Evolutionary conservation across 2,797 vertebrate species (phyloP).

Genomic region (Aulostomus chinensis): DNA sequence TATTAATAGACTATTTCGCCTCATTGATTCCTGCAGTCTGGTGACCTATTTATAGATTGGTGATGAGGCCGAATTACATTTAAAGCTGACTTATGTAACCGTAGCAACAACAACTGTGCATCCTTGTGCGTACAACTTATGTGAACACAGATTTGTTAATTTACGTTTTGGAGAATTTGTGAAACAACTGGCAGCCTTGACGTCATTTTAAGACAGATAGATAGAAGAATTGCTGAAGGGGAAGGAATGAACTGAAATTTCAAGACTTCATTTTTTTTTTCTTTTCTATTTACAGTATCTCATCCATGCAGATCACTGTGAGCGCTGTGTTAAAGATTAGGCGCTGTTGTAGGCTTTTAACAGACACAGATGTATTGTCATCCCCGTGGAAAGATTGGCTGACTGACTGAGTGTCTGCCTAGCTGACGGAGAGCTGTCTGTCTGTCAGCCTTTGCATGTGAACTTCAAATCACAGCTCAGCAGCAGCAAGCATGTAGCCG

Average conservation of each 20-base stretch:
- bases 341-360: constrained; percentile 54
- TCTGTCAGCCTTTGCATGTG: constrained; percentile 76
- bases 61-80: background rate
- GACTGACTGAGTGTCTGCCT: constrained; percentile 54
- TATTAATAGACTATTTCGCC: background rate
- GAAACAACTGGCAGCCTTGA: background rate
- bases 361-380: constrained; percentile 60
- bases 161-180: background rate
- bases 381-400: constrained; percentile 61
- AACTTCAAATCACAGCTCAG: constrained; percentile 77
- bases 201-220: constrained; percentile 2
- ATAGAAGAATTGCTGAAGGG: background rate
- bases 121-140: background rate
- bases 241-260: background rate
- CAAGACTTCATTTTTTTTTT: background rate
- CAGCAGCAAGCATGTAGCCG: constrained; percentile 75
- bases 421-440: constrained; percentile 76
- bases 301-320: constrained; percentile 32
- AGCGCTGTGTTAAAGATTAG: constrained; percentile 48
- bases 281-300: constrained; percentile 26
- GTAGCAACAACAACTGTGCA: background rate
- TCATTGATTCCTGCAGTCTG: background rate
- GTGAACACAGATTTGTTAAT: background rate
- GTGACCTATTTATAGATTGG: background rate
- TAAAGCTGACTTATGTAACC: background rate